These are phyloP conservation scores for Drosophila funebris DNA, from an alignment of 1,140 invertebrate species.

Conservation along the genomic window DNA sequence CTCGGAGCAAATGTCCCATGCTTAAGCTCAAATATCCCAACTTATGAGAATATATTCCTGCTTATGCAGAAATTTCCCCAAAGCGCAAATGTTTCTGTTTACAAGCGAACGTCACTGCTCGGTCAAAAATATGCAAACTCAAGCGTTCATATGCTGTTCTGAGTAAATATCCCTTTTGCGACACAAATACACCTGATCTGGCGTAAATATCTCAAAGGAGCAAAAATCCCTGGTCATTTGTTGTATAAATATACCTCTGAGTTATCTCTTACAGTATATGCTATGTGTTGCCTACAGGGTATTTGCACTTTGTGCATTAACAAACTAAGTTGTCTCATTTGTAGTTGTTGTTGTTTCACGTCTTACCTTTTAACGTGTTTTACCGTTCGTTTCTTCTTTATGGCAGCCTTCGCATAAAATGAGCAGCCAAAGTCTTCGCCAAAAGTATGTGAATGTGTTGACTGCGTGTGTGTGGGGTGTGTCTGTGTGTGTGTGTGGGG, in stretches of 20 bases:
- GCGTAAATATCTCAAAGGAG: too few relatives aligned
- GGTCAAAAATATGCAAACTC: too few relatives aligned
- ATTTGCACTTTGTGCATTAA: neutral
- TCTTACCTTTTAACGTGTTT: conserved; percentile 80
- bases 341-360: conserved; percentile 57
- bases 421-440: conserved; percentile 48
- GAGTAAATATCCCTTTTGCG: too few relatives aligned
- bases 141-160: too few relatives aligned
- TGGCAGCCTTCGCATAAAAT: conserved; percentile 68
- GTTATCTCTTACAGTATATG: neutral
- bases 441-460: conserved; percentile 23
- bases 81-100: too few relatives aligned
- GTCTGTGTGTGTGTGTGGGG: conserved; percentile 13
- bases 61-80: too few relatives aligned
- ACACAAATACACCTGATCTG: too few relatives aligned
- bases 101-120: too few relatives aligned
- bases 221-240: neutral
- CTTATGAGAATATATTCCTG: too few relatives aligned
- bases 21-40: too few relatives aligned
- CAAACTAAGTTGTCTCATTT: conserved; percentile 16
- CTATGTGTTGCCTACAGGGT: conserved; percentile 2
- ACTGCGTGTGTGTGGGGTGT: conserved; percentile 31
- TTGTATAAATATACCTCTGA: neutral
- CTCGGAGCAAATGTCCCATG: too few relatives aligned
- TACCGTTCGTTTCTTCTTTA: conserved; percentile 76